A percentile compares a stretch with the other conserved stretches of the same genome.
Conservation (phyloP, 1,140 invertebrate species). For the Caenorhabditis remanei region DNA sequence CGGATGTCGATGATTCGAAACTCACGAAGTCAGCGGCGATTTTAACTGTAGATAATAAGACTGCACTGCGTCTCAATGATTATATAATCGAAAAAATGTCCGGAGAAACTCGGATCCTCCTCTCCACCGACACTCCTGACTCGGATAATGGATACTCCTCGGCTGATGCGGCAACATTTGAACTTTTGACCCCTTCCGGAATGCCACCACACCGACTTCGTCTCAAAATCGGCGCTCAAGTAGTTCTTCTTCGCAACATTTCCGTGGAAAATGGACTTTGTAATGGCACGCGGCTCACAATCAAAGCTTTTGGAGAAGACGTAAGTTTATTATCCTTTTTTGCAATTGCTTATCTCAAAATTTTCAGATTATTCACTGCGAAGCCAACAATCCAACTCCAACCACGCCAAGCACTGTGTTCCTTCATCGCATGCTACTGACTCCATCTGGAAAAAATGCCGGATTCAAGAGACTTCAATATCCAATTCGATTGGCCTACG, state of each 20-base stretch:
- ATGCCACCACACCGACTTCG: neutral
- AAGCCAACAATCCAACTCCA: neutral
- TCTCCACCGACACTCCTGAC: neutral
- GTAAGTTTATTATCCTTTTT: too few relatives aligned
- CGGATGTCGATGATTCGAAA: neutral
- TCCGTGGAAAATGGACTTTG: neutral
- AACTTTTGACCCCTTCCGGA: neutral
- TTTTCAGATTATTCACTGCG: neutral
- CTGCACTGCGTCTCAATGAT: neutral
- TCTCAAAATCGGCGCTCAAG: neutral
- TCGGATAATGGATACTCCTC: neutral
- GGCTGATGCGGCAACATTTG: neutral
- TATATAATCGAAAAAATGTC: neutral
- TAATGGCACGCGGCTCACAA: neutral
- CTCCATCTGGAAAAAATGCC: neutral
- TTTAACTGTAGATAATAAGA: conserved; percentile 46
- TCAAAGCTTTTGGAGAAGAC: neutral
- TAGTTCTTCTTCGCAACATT: neutral
- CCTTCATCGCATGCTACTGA: neutral
- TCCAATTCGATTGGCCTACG: conserved; percentile 80
- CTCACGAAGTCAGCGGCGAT: neutral
- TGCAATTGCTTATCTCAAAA: too few relatives aligned
- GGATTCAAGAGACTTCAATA: conserved; percentile 73
- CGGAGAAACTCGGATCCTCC: neutral
- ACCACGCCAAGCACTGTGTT: neutral